A percentile compares a stretch with the other conserved stretches of the same genome.
phyloP scores from a whole-genome alignment of 2,113 vertebrate genomes.

The Siniperca knerii region DNA sequence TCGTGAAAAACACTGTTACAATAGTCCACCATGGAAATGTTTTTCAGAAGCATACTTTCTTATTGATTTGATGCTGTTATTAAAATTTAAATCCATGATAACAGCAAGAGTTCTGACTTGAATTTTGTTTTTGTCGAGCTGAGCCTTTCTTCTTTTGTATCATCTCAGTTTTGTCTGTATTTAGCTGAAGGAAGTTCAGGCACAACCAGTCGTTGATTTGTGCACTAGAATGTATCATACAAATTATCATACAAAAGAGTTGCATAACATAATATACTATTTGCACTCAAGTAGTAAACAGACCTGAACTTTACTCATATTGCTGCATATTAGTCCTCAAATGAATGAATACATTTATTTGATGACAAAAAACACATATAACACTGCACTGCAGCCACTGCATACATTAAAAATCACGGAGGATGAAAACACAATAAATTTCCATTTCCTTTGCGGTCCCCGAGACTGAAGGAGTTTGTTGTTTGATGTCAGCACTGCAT shows the following conservation, averaged over 20 bases:
- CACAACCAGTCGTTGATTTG: background rate
- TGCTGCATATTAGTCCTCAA: background rate
- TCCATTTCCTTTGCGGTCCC: background rate
- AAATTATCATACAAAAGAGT: background rate
- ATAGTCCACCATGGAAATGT: background rate
- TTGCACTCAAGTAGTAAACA: background rate
- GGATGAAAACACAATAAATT: no score
- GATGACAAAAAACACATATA: no score
- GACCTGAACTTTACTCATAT: background rate
- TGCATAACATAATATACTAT: background rate
- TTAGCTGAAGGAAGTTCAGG: background rate
- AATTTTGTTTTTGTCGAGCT: background rate
- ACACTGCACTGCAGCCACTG: no score
- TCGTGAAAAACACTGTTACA: background rate
- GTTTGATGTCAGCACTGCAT: background rate
- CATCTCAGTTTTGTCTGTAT: background rate
- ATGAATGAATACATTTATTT: no score
- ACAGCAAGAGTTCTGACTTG: background rate
- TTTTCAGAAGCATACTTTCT: background rate
- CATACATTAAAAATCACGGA: no score
- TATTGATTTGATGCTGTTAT: slow-evolving; percentile 1
- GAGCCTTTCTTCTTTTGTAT: background rate
- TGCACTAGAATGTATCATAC: background rate
- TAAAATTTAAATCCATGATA: slow-evolving; percentile 13
- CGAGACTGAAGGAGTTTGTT: background rate